phyloP scores from a whole-genome alignment of 2,113 vertebrate genomes.

The Strix uralensis region DNA sequence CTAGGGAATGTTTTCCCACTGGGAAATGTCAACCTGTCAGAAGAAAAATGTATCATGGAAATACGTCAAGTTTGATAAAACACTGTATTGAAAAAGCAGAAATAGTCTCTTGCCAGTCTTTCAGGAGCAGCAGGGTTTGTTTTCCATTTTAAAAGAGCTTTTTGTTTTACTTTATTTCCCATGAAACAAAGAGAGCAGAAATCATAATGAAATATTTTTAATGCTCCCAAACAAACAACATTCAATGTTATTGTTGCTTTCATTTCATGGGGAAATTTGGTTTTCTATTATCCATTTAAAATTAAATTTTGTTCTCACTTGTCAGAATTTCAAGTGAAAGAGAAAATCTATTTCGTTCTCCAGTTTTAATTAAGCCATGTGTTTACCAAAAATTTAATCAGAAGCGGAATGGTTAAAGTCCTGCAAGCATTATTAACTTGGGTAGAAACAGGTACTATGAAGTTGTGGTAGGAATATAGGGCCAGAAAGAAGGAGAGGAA shows the following conservation, averaged over 20 bases:
- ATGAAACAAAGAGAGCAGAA: neutral
- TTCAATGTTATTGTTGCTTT: neutral
- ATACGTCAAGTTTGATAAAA: constrained; percentile 38
- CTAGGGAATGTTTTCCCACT: neutral
- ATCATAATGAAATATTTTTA: neutral
- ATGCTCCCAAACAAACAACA: neutral
- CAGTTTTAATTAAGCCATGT: neutral
- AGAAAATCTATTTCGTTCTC: neutral
- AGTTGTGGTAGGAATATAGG: neutral
- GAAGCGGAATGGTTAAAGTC: neutral
- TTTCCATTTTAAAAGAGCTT: neutral
- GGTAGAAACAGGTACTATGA: neutral
- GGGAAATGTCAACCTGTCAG: constrained; percentile 33
- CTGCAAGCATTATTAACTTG: neutral
- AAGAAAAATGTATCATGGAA: constrained; percentile 36
- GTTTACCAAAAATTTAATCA: neutral
- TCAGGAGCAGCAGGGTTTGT: neutral
- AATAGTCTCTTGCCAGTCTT: neutral
- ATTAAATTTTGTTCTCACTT: neutral
- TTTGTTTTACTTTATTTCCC: neutral
- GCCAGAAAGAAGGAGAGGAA: neutral
- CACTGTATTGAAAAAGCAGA: neutral
- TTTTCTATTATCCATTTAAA: neutral
- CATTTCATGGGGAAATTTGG: neutral
- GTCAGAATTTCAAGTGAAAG: neutral